Conservation (phyloP, 2,113 vertebrate species). For the Alouatta palliata region DNA sequence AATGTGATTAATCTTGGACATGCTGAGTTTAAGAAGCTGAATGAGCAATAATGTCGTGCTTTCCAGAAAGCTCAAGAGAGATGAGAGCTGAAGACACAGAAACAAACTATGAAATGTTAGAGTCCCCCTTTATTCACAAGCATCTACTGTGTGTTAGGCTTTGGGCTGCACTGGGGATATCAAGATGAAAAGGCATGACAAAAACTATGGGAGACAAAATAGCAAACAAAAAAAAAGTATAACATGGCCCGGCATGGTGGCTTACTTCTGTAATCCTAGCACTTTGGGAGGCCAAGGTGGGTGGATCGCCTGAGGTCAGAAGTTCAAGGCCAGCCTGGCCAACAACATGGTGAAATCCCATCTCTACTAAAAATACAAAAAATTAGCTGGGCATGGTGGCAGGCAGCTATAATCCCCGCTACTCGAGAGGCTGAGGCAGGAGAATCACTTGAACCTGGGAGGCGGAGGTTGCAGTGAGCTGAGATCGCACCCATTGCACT, state of each 20-base stretch:
- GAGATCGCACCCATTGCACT: no score
- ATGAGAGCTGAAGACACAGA: not conserved
- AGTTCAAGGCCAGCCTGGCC: no score
- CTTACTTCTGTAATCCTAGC: no score
- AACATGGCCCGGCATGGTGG: accelerated
- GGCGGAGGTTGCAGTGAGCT: no score
- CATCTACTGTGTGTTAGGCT: not conserved
- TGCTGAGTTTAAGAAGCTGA: not conserved
- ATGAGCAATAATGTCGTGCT: not conserved
- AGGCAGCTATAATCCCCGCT: no score
- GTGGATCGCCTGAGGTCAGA: no score
- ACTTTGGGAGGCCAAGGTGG: no score
- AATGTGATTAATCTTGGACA: not conserved
- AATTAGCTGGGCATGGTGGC: no score
- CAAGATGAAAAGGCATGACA: not conserved
- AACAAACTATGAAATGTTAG: not conserved
- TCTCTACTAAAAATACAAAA: no score
- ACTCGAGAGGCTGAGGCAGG: no score
- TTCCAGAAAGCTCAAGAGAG: not conserved
- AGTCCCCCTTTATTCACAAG: not conserved
- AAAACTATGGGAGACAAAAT: not conserved
- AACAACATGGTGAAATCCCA: no score
- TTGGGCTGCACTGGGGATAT: not conserved
- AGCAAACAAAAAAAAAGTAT: not conserved
- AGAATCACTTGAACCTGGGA: no score